These are phyloP conservation scores for Colossoma macropomum DNA, from an alignment of 2,113 vertebrate genomes.

Conservation along the genomic window DNA sequence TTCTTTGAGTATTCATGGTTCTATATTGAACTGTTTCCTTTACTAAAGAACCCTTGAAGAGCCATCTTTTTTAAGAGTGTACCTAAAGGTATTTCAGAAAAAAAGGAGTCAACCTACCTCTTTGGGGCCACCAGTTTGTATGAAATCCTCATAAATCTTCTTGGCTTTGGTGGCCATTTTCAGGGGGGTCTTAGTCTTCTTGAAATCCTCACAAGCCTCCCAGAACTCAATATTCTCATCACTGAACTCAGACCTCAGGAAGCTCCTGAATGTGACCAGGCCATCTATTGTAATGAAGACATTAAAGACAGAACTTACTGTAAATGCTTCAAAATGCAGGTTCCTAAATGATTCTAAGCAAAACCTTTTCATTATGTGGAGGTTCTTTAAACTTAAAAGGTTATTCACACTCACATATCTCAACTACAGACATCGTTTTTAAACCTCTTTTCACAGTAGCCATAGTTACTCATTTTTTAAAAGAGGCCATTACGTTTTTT, in stretches of 20 bases:
- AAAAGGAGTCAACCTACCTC: conserved; percentile 82
- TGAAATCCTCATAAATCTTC: conserved; percentile 95
- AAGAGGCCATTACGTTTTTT: too few relatives aligned
- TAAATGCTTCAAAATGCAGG: not conserved
- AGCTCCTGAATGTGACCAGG: conserved; percentile 85
- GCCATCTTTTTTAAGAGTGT: too few relatives aligned
- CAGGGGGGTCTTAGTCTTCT: conserved; percentile 83
- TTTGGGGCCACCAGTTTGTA: conserved; percentile 90
- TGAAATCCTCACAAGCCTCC: conserved; percentile 94
- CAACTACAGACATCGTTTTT: too few relatives aligned
- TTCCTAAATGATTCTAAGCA: too few relatives aligned
- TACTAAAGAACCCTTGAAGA: too few relatives aligned
- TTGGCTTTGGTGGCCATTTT: conserved; percentile 89
- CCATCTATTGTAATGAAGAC: conserved; percentile 78
- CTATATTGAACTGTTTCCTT: too few relatives aligned
- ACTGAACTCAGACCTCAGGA: conserved; percentile 96
- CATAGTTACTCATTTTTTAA: too few relatives aligned
- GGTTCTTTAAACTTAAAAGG: too few relatives aligned
- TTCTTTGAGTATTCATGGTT: too few relatives aligned
- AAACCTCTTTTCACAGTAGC: too few relatives aligned
- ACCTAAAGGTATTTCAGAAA: not conserved
- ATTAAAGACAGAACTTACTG: conserved; percentile 6
- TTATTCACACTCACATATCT: too few relatives aligned
- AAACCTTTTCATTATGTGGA: too few relatives aligned
- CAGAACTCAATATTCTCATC: conserved; percentile 97